Evolutionary conservation across 2,113 vertebrate genomes (phyloP).

Genomic region (Coturnix japonica): DNA sequence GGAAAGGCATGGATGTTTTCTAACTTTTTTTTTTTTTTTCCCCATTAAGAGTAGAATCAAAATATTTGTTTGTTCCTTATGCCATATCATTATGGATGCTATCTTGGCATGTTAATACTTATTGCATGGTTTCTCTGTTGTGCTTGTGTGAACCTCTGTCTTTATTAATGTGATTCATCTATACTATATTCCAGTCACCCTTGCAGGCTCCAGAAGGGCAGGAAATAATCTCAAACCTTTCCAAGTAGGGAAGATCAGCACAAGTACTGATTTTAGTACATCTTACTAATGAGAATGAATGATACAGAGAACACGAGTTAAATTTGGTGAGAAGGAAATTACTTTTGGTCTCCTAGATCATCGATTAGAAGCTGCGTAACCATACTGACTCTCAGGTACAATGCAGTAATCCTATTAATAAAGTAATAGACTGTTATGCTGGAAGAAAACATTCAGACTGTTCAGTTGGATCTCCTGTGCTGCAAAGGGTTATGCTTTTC

Average conservation of each 20-base stretch:
- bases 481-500: neutral
- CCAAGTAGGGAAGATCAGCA: neutral
- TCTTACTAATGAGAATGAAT: neutral
- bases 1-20: neutral
- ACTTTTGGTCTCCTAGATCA: neutral
- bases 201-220: neutral
- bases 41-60: neutral
- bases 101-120: neutral
- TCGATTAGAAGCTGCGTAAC: conserved; percentile 8
- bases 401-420: neutral
- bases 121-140: accelerated
- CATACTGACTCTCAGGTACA: neutral
- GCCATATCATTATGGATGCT: neutral
- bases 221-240: neutral
- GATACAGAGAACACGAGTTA: neutral
- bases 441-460: neutral
- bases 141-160: neutral
- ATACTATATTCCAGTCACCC: neutral
- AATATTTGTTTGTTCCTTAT: neutral
- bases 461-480: neutral
- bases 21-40: neutral
- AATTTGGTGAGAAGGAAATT: neutral
- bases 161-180: neutral
- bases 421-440: conserved; percentile 5
- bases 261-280: neutral